Evolutionary conservation across 2,113 vertebrate species (phyloP), one percentile per base, ranked within the genome.

Genomic region (Catagonus wagneri): DNA sequence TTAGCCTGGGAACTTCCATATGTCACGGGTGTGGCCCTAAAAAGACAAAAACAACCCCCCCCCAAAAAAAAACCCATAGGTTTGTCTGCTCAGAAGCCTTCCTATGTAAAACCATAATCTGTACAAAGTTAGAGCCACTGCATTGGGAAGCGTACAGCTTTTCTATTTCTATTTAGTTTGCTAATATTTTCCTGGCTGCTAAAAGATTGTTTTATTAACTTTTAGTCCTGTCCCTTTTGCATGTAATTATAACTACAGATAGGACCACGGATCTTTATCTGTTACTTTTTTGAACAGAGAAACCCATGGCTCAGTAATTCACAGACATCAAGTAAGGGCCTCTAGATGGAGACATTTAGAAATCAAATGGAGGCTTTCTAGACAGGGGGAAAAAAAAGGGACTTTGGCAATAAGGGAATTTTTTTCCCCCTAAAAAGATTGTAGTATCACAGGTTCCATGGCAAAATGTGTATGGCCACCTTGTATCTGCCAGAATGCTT

Each of bases 201-300:
- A 29, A 94, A 85, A 93, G 0, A 8, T 65, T 71, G 94, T 11
- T 83, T 92, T 36, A 65, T 83, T 74, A 66, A 39, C 52, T n/a
- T 90, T 90, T 63, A 80, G 23, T 44, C 25, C 8, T 71, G 13
- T 61, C 20, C 27, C 10, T 63, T 81, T 88, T 76, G 34, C 22
- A 69, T 68, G 25, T 74, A 75, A 84, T 90, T 54, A 6, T 72
- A 90, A 87, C 27, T 86, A 75, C 44, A 63, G 25, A 58, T 83
- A 20, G 15, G n/a, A 66, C 39, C n/a, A 23, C 2, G 1, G 58
- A 60, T 56, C 10, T 84, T 89, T 68, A 63, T 54, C 63, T 81
- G 15, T 83, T 95, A 66, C 9, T n/a, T 94, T 95, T 92, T 22
- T 96, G 68, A 39, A 72, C 19, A 89, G 87, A 95, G 60, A 96